Conservation (phyloP, 1,140 invertebrate species). For the Neodiprion lecontei region DNA sequence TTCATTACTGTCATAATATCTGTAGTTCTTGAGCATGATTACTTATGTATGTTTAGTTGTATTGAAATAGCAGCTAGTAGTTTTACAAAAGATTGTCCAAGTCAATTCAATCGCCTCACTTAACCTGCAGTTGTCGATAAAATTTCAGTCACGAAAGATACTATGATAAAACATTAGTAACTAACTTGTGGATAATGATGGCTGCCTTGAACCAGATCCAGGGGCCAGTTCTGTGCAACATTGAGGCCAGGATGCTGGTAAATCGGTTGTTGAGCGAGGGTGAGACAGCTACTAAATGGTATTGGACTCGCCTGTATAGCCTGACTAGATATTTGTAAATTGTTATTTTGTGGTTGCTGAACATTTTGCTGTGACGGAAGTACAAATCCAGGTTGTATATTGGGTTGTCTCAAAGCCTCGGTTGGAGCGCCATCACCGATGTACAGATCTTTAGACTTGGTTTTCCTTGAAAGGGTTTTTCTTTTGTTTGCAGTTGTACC, state of each 20-base stretch:
- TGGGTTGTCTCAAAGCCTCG: slow-evolving; percentile 24
- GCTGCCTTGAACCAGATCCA: slow-evolving; percentile 53
- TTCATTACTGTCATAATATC: too few species aligned
- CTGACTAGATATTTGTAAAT: slow-evolving; percentile 35
- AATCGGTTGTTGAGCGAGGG: slow-evolving; percentile 43
- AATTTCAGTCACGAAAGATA: too few species aligned
- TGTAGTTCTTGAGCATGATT: too few species aligned
- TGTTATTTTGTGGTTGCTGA: slow-evolving; percentile 28
- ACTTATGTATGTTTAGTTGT: too few species aligned
- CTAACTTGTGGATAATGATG: slow-evolving; percentile 53
- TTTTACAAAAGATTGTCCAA: too few species aligned
- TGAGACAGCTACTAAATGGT: slow-evolving; percentile 37
- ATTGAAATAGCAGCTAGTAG: too few species aligned
- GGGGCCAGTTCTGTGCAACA: slow-evolving; percentile 54
- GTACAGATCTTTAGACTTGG: slow-evolving; percentile 33
- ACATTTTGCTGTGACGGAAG: slow-evolving; percentile 36
- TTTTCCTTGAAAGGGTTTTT: slow-evolving; percentile 34
- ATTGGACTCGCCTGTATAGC: slow-evolving; percentile 28
- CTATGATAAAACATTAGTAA: neutral
- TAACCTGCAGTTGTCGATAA: too few species aligned
- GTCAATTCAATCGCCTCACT: too few species aligned
- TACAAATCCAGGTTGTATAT: slow-evolving; percentile 27
- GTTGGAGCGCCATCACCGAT: slow-evolving; percentile 21
- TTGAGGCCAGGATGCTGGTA: slow-evolving; percentile 49
- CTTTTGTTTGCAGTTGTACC: slow-evolving; percentile 30